Conservation (phyloP, 2,113 vertebrate species). For the Pachyramphus minor region DNA sequence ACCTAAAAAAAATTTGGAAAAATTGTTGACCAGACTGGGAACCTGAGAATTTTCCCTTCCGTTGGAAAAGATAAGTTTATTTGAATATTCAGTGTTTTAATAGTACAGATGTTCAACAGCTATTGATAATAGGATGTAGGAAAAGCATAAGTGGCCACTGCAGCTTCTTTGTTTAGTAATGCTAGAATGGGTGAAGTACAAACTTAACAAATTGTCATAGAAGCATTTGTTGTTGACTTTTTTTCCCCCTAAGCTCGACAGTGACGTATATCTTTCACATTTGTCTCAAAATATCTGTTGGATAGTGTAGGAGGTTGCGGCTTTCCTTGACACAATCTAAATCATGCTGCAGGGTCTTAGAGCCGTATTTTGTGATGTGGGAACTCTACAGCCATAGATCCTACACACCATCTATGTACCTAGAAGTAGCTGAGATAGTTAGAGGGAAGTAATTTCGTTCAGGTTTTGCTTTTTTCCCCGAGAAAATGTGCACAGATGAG, state of each 20-base stretch:
- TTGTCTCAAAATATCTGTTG: background rate
- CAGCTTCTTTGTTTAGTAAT: background rate
- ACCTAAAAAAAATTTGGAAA: background rate
- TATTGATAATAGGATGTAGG: background rate
- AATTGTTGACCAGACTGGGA: background rate
- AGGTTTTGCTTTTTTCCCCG: background rate
- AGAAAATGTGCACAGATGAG: background rate
- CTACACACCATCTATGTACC: background rate
- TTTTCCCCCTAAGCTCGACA: background rate
- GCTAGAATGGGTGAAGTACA: background rate
- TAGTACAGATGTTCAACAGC: background rate
- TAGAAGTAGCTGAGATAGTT: background rate
- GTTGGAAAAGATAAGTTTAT: background rate
- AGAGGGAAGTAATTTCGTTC: background rate
- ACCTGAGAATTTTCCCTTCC: background rate
- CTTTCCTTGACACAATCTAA: background rate
- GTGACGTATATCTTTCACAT: background rate
- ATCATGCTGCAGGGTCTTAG: background rate
- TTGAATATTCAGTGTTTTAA: background rate
- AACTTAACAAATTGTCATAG: background rate
- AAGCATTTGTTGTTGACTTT: background rate
- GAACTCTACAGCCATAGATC: background rate
- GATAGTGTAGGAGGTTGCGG: background rate
- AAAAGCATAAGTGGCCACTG: background rate
- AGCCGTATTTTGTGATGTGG: background rate